A percentile compares a stretch with the other conserved stretches of the same genome.
These are phyloP conservation scores for Anagyrus pseudococci DNA, from an alignment of 2,888 invertebrate species.

Conservation along the genomic window DNA sequence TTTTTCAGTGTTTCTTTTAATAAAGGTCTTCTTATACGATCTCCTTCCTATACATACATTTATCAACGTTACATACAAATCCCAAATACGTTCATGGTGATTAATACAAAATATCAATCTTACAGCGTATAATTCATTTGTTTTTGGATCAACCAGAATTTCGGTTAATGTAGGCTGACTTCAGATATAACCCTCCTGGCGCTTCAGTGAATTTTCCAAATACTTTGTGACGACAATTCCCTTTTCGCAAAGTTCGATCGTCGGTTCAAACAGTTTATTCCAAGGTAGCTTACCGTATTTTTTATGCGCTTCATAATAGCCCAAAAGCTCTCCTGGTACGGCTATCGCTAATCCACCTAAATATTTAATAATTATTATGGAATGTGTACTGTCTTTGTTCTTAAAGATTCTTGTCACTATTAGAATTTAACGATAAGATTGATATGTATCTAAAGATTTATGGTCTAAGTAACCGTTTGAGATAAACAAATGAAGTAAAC, in stretches of 20 bases:
- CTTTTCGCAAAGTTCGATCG: slow-evolving; percentile 75
- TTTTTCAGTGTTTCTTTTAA: slow-evolving; percentile 74
- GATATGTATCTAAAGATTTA: no score
- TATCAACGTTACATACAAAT: no score
- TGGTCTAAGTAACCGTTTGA: no score
- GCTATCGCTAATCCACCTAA: slow-evolving; percentile 77
- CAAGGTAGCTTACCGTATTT: slow-evolving; percentile 80
- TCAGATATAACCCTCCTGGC: slow-evolving; percentile 65
- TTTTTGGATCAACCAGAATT: slow-evolving; percentile 54
- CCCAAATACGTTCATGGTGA: no score
- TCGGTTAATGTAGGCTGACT: slow-evolving; percentile 69
- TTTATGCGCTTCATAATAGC: slow-evolving; percentile 80
- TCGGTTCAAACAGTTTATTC: slow-evolving; percentile 78
- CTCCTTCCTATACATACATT: slow-evolving; percentile 62
- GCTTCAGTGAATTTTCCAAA: slow-evolving; percentile 67
- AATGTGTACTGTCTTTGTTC: no score
- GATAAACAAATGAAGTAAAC: no score
- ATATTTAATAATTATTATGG: no score
- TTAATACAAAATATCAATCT: slow-evolving; percentile 12
- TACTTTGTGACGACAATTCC: slow-evolving; percentile 77
- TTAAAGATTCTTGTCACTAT: no score
- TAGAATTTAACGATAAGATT: no score
- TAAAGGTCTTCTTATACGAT: slow-evolving; percentile 69
- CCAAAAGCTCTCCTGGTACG: slow-evolving; percentile 89
- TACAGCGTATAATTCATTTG: slow-evolving; percentile 52